Conservation (phyloP, 2,797 vertebrate genomes). For the Pipistrellus kuhlii region DNA sequence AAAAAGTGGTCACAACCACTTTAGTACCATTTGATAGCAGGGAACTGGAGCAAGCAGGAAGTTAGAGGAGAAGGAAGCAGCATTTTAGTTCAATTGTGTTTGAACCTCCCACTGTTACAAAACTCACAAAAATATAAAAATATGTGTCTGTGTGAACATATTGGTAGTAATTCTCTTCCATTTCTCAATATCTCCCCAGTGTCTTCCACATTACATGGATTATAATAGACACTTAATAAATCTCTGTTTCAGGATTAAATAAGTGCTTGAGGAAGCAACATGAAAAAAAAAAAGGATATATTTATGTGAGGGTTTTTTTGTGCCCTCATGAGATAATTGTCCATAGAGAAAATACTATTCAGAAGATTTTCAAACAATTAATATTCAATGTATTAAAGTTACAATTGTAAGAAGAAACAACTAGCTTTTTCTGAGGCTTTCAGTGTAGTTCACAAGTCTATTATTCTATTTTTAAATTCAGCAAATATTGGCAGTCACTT, state of each 20-base stretch:
- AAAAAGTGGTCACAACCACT: background rate
- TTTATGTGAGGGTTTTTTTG: background rate
- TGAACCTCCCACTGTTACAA: background rate
- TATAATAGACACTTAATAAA: background rate
- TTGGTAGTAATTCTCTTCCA: background rate
- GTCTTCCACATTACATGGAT: background rate
- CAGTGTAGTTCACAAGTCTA: background rate
- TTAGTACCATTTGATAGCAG: background rate
- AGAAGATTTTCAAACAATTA: background rate
- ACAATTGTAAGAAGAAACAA: background rate
- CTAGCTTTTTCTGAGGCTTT: background rate
- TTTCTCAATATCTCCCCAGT: background rate
- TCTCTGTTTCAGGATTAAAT: background rate
- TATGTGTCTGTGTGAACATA: background rate
- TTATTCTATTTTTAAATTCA: conserved; percentile 33
- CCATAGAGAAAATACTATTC: background rate
- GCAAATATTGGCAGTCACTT: background rate
- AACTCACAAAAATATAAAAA: background rate
- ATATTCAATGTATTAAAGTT: conserved; percentile 1
- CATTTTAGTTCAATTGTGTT: background rate
- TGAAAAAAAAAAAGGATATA: background rate
- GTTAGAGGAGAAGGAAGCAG: background rate
- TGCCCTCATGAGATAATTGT: background rate
- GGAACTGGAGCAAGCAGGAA: background rate
- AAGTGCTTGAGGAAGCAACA: background rate